A percentile compares a stretch with the other conserved stretches of the same genome.
Evolutionary conservation across 2,888 invertebrate genomes (phyloP).

Genomic region (Campoletis raptor): DNA sequence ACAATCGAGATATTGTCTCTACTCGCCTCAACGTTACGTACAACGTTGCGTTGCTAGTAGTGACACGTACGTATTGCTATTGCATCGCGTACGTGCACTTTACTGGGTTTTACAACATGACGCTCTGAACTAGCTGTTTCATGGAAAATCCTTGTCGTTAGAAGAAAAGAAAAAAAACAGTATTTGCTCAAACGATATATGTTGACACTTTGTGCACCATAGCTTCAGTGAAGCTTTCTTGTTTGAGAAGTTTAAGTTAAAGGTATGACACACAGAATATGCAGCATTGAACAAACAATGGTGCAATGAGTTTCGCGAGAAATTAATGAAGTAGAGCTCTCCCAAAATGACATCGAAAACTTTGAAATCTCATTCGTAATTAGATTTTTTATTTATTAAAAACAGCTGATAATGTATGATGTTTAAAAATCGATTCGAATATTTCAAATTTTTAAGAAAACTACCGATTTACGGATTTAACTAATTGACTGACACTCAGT

Average conservation of each 20-base stretch:
- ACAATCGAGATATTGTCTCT: constrained; percentile 20
- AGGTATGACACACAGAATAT: neutral
- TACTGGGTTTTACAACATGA: constrained; percentile 9
- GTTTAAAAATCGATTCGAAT: too few relatives aligned
- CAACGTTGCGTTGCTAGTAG: neutral
- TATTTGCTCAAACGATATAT: constrained; percentile 1
- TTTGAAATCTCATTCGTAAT: neutral
- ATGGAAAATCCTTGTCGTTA: constrained; percentile 19
- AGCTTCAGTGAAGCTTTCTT: neutral
- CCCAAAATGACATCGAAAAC: neutral
- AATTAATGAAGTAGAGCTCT: neutral
- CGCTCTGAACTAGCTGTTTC: neutral
- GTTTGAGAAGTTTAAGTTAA: neutral
- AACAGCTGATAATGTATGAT: too few relatives aligned
- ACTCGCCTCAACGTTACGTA: neutral
- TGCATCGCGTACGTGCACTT: constrained; percentile 20
- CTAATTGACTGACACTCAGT: too few relatives aligned
- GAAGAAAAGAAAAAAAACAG: neutral
- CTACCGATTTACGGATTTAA: too few relatives aligned
- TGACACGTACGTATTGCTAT: neutral
- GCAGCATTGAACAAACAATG: neutral
- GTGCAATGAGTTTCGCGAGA: neutral
- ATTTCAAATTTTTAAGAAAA: neutral
- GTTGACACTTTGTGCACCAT: neutral
- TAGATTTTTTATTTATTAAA: too few relatives aligned